Evolutionary conservation across 1,140 invertebrate genomes (phyloP), one percentile per base, ranked within the genome.

Genomic region (Halyomorpha halys): DNA sequence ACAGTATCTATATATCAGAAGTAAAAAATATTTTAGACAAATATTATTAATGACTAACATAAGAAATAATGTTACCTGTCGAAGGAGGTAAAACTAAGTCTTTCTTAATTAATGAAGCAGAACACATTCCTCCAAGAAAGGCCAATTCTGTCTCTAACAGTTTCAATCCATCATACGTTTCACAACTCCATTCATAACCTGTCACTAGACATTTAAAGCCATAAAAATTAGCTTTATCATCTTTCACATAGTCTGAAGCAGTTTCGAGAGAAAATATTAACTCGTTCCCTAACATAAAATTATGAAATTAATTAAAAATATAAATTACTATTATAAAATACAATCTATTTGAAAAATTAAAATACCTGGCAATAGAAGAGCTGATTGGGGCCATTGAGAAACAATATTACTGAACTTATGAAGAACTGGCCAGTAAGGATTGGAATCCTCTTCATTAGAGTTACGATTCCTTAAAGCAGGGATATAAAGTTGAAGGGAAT

Each of bases 251-350:
- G 76, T 97, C 89, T 0, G 94, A 92, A 0, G 94, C 91, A 1
- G 94, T 97, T 77, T 97, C 94, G 71, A 98, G 72, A 0, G 92
- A 95, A 74, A 98, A 96, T 68, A 95, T 82, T 0, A 97, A 86
- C 77, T 96, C 91, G 75, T 96, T 93, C 21, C 94, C 94, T 76
- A 70, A 39, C 54, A 70, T 70, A 67, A 68, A 25, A 65, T 47
- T n/a, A 15, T 34, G 8, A 6, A 60, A 16, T 18, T 34, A 15
- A 60, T 44, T 1, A 60, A 34, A 34, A 39, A 39, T 16, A 1
- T 8, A 44, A 44, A 59, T 27, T 5, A 19, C 16, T 3, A 9
- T 27, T 8, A 9, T 59, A 4, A 23, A 59, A n/a, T 8, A 25
- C 6, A n/a, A 4, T 27, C 1, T 25, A 27, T 6, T 59, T 59